Base-by-base conservation (phyloP, 2,888 invertebrate genomes). In the Stenchaetothrips biformis region DNA sequence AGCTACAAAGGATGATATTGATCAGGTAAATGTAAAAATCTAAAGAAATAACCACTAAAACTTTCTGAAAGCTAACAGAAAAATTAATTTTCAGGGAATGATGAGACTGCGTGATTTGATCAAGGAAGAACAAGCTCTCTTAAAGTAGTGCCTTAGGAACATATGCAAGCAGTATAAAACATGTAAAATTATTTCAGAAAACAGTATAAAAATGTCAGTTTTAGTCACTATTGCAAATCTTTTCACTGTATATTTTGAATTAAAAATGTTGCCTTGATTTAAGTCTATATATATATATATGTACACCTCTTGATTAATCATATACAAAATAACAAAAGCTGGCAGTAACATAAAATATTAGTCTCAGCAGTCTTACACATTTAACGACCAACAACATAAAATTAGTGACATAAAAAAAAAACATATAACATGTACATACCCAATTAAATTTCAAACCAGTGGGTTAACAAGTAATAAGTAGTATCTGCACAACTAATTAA, bases 1-100 rank as follows among this genome's bases (percentile, higher is more conserved):
- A 84, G 90, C 92, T 18, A 86, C 90, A 0, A 88, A 90, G 47
- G 89, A 90, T 82, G 90, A 93, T 82, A 93, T 94, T 87, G 89
- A 92, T 81, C 85, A 86, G 86, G 90, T 89, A 84, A 83, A 85
- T 83, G 77, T 48, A 4, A 37, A 37, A 37, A 4, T 37, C 37
- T 2, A 37, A 37, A 37, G 37, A 37, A 37, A 37, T 37, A 37
- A 37, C 37, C 37, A 37, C 37, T 74, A 7, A 25, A 21, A 25
- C 2, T 74, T 25, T 74, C 21, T 2, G 13, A 53, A 13, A 16
- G 53, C 53, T 67, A 74, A 25, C 9, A 21, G 7, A 74, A 21
- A 21, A 21, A 21, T 74, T 16, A 0, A 59, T 74, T 74, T 21
- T 25, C 67, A 74, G 67, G 80, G 80, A 18, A 88, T 91, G 84